phyloP scores from a whole-genome alignment of 1,140 invertebrate species.

The Drosophila malerkotliana region DNA sequence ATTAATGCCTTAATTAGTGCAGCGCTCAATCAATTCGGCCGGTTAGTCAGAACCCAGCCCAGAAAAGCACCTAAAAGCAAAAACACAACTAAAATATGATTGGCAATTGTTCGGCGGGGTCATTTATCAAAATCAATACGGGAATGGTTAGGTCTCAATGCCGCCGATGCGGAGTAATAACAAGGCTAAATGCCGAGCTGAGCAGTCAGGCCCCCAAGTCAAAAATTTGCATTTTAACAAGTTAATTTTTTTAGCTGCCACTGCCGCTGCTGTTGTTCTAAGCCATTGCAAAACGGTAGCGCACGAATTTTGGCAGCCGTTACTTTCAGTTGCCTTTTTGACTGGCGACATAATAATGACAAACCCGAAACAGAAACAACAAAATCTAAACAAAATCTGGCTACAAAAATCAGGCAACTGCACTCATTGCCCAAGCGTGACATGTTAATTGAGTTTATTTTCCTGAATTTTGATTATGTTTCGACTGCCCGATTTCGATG shows the following conservation, averaged over 20 bases:
- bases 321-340: conserved; percentile 75
- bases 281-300: conserved; percentile 73
- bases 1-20: conserved; percentile 80
- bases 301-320: conserved; percentile 68
- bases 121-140: conserved; percentile 81
- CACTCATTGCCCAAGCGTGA: conserved; percentile 75
- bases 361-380: conserved; percentile 40
- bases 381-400: conserved; percentile 22
- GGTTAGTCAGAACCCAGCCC: conserved; percentile 64
- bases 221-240: conserved; percentile 81
- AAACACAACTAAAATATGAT: conserved; percentile 30
- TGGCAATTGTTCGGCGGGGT: conserved; percentile 59
- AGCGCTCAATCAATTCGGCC: conserved; percentile 46
- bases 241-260: conserved; percentile 69
- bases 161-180: conserved; percentile 63
- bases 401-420: conserved; percentile 41
- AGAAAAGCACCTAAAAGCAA: conserved; percentile 15
- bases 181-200: conserved; percentile 56
- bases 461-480: conserved; percentile 49
- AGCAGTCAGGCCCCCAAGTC: conserved; percentile 56
- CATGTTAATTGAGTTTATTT: conserved; percentile 76
- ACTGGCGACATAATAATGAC: conserved; percentile 79
- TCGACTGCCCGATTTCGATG: conserved; percentile 20
- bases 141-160: conserved; percentile 65
- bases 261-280: conserved; percentile 32